Conservation (phyloP, 2,888 invertebrate genomes). For the Folsomia manolachei region DNA sequence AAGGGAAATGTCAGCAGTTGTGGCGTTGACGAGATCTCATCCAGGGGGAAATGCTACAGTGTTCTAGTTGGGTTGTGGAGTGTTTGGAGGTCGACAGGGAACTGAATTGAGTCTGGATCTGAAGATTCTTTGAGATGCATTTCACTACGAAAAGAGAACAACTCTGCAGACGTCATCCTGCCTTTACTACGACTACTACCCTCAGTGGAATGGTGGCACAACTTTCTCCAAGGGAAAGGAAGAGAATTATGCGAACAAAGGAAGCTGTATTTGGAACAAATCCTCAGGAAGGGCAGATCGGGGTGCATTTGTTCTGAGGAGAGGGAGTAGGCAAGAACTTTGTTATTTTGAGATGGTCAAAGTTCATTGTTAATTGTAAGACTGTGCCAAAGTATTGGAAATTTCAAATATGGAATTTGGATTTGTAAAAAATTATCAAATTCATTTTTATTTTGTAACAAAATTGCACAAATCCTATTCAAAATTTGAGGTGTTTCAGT, state of each 20-base stretch:
- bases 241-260: too few relatives aligned
- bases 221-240: neutral
- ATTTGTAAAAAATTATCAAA: too few relatives aligned
- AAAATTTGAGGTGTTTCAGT: too few relatives aligned
- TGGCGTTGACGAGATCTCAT: neutral
- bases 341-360: too few relatives aligned
- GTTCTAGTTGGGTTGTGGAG: neutral
- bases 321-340: neutral
- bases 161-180: too few relatives aligned
- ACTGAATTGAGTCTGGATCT: neutral
- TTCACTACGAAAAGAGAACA: neutral
- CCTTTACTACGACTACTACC: too few relatives aligned
- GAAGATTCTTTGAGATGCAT: neutral
- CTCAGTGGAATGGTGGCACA: neutral
- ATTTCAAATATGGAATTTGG: too few relatives aligned
- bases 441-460: too few relatives aligned
- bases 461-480: too few relatives aligned
- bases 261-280: too few relatives aligned
- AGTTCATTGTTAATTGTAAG: too few relatives aligned
- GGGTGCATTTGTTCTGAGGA: neutral
- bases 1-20: neutral
- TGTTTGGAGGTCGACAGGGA: slow-evolving; percentile 1
- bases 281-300: neutral
- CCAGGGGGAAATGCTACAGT: neutral
- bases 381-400: too few relatives aligned